Base-by-base conservation (phyloP, 2,113 vertebrate genomes). In the Pavo muticus region DNA sequence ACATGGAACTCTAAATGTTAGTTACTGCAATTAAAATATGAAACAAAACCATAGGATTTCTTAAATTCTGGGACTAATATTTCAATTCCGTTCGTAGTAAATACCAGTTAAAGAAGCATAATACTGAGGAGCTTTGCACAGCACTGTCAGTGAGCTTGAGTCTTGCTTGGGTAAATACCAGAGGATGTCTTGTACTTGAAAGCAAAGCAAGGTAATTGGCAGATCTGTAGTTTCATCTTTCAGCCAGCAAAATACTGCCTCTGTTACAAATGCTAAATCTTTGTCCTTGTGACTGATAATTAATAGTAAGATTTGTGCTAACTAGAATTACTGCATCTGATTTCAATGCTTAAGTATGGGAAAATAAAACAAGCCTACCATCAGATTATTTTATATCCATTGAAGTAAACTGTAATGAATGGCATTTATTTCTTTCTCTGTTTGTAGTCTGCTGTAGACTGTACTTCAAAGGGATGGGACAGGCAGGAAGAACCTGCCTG, bases 401-500 rank as follows among this genome's bases (percentile, higher is more conserved):
- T 39, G 56, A 59, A 59, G 15, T 39, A 50, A 59, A 23, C 45
- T 65, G 0, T 42, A 39, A 37, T 42, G 64, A 25, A 14, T 80
- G 79, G 40, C 54, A 5, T 54, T 30, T 44, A 71, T 52, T 73
- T 73, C 11, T 0, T 0, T 3, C 56, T 60, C 82, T 13, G 3
- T 70, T 88, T 44, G 59, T 59, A 27, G 71, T 50, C n/a, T 79
- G 0, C 76, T 80, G 72, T n/a, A 79, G 37, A 54, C 68, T 68
- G 40, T 47, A 35, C 82, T 91, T 94, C 74, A 91, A 42, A 90
- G 92, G 73, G 32, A 9, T 37, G 30, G 61, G 67, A 44, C 20
- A 30, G 78, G 75, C 92, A 93, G 90, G 92, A 86, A 90, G 29
- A 96, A 80, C 88, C 78, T 79, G 90, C 89, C 50, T 27, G 80